Evolutionary conservation across 2,888 invertebrate species (phyloP).

Genomic region (Chelonus formosanus): DNA sequence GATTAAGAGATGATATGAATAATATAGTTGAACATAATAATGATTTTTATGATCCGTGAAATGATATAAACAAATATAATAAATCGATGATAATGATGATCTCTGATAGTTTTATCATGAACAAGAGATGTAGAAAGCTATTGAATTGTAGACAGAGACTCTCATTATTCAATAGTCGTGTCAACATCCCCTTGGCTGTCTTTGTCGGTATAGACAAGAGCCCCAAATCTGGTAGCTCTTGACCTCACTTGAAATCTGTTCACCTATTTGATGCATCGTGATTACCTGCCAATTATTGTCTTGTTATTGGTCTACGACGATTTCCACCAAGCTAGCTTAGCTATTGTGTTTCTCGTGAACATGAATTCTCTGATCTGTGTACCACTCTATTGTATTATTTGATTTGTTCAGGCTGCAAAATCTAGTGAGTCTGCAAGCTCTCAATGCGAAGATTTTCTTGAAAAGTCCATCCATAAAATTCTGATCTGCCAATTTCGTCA

Average conservation of each 20-base stretch:
- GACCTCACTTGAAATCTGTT: constrained; percentile 14
- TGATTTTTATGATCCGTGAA: no score
- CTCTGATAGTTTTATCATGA: no score
- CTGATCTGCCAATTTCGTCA: no score
- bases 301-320: constrained; percentile 30
- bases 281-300: constrained; percentile 37
- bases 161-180: constrained; percentile 19
- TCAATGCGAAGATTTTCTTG: no score
- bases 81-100: no score
- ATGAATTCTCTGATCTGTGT: constrained; percentile 8
- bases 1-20: no score
- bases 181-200: constrained; percentile 13
- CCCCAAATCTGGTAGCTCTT: constrained; percentile 19
- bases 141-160: constrained; percentile 5
- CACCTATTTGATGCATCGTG: constrained; percentile 21
- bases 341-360: constrained; percentile 21
- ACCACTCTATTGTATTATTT: no score
- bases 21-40: no score
- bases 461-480: no score
- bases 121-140: not conserved
- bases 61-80: no score
- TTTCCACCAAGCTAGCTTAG: constrained; percentile 15
- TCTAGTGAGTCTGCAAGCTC: no score
- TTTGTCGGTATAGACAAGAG: constrained; percentile 11
- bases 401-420: no score